Base-by-base conservation (phyloP, 1,140 invertebrate genomes). In the Panulirus ornatus region DNA sequence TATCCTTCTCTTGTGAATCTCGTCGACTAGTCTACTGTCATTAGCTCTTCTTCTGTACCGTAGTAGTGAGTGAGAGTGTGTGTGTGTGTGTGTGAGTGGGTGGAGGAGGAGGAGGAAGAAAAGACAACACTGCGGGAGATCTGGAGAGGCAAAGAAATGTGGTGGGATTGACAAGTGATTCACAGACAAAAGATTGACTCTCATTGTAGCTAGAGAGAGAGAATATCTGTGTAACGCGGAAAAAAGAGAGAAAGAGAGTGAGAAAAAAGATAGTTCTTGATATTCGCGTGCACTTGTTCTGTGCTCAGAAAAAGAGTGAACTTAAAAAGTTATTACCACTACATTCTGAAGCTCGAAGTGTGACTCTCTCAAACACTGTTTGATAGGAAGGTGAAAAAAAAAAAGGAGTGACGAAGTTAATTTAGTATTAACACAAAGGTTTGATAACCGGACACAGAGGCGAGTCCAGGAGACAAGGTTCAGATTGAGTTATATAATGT, bases 1-100 rank as follows among this genome's bases (percentile, higher is more conserved):
- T 87, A 87, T 87, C 85, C 54, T 87, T 87, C 76, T 70, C 76
- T 66, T 78, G 42, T 42, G 51, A 87, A 87, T 87, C 85, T 87
- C 85, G 85, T 87, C 85, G 85, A 87, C 85, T 87, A 87, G 85
- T 63, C 63, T 78, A 78, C 51, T 87, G 79, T 87, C 73, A 63
- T 73, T 75, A 76, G 34, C 58, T 87, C 85, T 78, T 87, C 73
- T 87, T 79, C n/a, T n/a, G n/a, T n/a, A n/a, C n/a, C n/a, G n/a
- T n/a, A n/a, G n/a, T n/a, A n/a, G n/a, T n/a, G n/a, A n/a, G n/a
- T 44, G 16, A 38, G 85, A 36, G 44, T 58, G n/a, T 27, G 54
- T 63, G 54, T 40, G 38, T 42, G 27, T 36, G n/a, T 40, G 54
- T 27, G 40, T 54, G 71, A 34, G 34, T 63, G 70, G 34, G 30